Evolutionary conservation across 1,140 invertebrate genomes (phyloP), one percentile per base, ranked within the genome.

Genomic region (Drosophila sechellia): DNA sequence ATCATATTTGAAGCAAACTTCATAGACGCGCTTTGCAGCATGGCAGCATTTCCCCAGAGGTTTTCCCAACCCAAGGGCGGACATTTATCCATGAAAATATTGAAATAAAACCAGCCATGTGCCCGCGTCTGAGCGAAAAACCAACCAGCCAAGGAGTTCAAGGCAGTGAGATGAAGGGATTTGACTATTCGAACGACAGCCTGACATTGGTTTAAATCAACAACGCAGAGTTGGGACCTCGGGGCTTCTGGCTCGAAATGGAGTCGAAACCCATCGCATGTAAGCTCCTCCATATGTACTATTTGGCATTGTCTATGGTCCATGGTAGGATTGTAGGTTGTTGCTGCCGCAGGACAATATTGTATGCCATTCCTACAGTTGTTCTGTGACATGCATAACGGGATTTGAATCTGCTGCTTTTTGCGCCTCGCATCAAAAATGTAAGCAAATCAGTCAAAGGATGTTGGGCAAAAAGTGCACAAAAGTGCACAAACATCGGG

Each of bases 301-400:
- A 74, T 69, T 65, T 10, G 64, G 61, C 72, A 63, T 63, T 71
- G 69, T 76, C 42, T 68, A 73, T 22, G 20, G 20, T 22, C 20
- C 20, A 22, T 35, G 11, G 45, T 25, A 35, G 22, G 3, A 3
- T 57, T 6, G 27, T 31, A 31, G 27, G 42, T 22, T 64, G 42
- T 43, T 52, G 34, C 25, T 40, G 46, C 42, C 56, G 25, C n/a
- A 54, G 68, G 59, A 68, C 37, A 65, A 68, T 50, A 31, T 45
- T 65, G 72, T 56, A 52, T 64, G 45, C 25, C 52, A 45, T 43
- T 58, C 53, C 11, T 45, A 31, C 52, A 53, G 53, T 58, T 43
- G 48, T 57, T 27, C 66, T 66, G 76, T 80, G 81, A 64, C 81
- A 79, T 73, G 76, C 81, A 85, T 77, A 85, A 84, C 81, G 60